Conservation (phyloP, 1,140 invertebrate genomes). For the Apis dorsata region DNA sequence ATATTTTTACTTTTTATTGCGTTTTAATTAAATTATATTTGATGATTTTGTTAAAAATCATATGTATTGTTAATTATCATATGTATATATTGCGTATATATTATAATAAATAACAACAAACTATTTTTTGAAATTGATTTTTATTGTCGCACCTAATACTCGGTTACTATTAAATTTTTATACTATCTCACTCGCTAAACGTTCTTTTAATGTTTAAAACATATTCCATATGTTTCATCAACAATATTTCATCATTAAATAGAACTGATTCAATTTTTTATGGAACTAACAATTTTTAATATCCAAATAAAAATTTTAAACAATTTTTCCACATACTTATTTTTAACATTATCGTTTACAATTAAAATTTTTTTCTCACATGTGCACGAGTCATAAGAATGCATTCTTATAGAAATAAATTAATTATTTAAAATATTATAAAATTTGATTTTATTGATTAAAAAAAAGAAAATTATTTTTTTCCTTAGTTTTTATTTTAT, state of each 20-base stretch:
- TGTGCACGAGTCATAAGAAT: not conserved
- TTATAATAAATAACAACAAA: constrained; percentile 13
- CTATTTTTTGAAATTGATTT: constrained; percentile 30
- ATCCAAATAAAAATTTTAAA: not conserved
- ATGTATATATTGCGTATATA: not conserved
- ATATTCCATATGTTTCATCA: not conserved
- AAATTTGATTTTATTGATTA: not conserved
- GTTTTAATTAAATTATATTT: too few relatives aligned
- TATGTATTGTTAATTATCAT: too few relatives aligned
- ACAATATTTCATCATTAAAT: not conserved
- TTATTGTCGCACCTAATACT: constrained; percentile 55
- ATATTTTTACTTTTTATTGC: not conserved
- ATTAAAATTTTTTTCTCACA: not conserved
- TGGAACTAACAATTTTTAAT: not conserved
- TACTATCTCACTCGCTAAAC: constrained; percentile 17
- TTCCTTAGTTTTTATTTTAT: too few relatives aligned
- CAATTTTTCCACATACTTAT: not conserved
- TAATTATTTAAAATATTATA: not conserved
- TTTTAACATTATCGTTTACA: constrained; percentile 2
- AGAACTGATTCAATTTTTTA: not conserved
- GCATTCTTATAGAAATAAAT: not conserved
- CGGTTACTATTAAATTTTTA: constrained; percentile 34
- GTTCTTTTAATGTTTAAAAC: constrained; percentile 26
- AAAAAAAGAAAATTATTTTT: not conserved
- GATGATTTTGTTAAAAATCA: too few relatives aligned